These are phyloP conservation scores for Suillia variegata DNA, from an alignment of 2,888 invertebrate genomes.

Conservation along the genomic window DNA sequence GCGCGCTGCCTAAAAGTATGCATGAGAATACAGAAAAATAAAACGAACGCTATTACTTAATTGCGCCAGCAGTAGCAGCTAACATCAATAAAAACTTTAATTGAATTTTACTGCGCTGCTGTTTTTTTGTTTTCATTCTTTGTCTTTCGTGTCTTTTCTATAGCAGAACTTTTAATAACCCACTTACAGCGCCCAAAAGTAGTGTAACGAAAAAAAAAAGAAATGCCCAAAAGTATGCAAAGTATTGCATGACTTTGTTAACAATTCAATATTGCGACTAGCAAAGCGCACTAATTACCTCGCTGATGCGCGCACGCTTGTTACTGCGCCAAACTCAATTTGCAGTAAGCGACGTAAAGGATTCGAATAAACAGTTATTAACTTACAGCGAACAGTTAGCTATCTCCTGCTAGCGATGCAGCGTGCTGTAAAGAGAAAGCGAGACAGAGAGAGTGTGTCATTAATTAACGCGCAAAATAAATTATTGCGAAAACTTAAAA, in stretches of 20 bases:
- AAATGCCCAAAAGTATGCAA: constrained; percentile 8
- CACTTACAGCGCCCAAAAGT: too few species aligned
- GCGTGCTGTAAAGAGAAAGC: background rate
- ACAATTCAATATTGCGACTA: background rate
- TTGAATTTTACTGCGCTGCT: too few species aligned
- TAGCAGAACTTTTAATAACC: too few species aligned
- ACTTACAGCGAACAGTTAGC: background rate
- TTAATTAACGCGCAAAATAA: background rate
- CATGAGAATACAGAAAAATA: too few species aligned
- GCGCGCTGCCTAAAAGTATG: too few species aligned
- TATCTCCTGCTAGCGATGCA: background rate
- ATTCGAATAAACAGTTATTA: background rate
- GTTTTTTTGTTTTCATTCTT: too few species aligned
- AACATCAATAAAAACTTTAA: too few species aligned
- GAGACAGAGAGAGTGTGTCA: background rate
- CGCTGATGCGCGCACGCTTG: background rate
- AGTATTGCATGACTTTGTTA: background rate
- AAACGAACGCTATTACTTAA: too few species aligned
- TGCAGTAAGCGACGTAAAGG: background rate
- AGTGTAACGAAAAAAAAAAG: too few species aligned
- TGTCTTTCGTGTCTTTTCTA: too few species aligned
- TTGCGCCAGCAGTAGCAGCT: too few species aligned
- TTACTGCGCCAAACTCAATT: background rate
- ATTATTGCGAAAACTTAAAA: background rate
- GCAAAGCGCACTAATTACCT: constrained; percentile 13